Evolutionary conservation across 2,113 vertebrate genomes (phyloP).

Genomic region (Dicentrarchus labrax): DNA sequence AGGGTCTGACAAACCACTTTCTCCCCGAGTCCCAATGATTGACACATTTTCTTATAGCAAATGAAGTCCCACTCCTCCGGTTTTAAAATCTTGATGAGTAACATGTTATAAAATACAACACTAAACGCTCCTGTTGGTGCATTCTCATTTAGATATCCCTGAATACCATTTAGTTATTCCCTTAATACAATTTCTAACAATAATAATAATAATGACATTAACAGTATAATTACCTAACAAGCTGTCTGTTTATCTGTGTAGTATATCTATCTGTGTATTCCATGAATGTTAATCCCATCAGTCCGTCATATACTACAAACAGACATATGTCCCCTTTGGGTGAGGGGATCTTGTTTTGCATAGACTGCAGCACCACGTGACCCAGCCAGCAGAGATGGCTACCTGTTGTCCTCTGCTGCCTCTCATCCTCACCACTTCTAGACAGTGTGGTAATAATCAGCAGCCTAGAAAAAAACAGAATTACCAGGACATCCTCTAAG

Average conservation of each 20-base stretch:
- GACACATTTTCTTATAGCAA: conserved; percentile 81
- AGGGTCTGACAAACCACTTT: conserved; percentile 83
- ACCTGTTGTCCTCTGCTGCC: conserved; percentile 64
- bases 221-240: not conserved
- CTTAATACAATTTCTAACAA: conserved; percentile 6
- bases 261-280: conserved; percentile 22
- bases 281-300: conserved; percentile 23
- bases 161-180: conserved; percentile 43
- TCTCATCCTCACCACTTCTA: conserved; percentile 33
- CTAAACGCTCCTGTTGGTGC: conserved; percentile 66
- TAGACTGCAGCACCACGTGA: conserved; percentile 53
- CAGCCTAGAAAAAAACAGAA: conserved; percentile 73
- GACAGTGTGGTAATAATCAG: conserved; percentile 67
- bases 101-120: conserved; percentile 77
- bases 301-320: conserved; percentile 20
- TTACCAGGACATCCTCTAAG: conserved; percentile 85
- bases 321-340: conserved; percentile 49
- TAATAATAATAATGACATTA: not conserved
- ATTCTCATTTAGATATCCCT: conserved; percentile 53
- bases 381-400: conserved; percentile 34
- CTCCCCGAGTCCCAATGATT: conserved; percentile 81
- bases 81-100: conserved; percentile 83
- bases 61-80: conserved; percentile 80
- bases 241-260: not conserved
- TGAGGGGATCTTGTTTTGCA: conserved; percentile 62